A percentile compares a stretch with the other conserved stretches of the same genome.
Conservation (phyloP, 2,113 vertebrate species). For the Chlorodrepanis virens region DNA sequence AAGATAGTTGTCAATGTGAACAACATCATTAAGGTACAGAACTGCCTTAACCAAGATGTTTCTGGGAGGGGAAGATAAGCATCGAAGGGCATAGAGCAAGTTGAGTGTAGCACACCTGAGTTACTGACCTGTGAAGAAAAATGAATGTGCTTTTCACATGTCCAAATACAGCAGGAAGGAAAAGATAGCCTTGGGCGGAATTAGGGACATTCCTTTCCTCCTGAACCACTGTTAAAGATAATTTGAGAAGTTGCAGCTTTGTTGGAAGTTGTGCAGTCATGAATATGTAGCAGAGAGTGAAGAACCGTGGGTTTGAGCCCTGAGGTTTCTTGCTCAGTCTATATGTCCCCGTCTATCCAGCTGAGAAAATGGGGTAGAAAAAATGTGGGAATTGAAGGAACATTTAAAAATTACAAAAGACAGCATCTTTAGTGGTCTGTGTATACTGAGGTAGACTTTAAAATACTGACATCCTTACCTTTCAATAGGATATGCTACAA, state of each 20-base stretch:
- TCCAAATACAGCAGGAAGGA: not conserved
- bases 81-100: not conserved
- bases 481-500: slow-evolving; percentile 88
- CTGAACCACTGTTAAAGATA: not conserved
- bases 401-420: not conserved
- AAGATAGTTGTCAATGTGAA: slow-evolving; percentile 80
- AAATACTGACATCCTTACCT: not conserved
- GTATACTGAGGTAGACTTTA: not conserved
- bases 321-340: not conserved
- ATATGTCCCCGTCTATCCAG: not conserved
- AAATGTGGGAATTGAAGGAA: not conserved
- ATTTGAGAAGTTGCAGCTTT: not conserved
- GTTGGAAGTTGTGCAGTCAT: not conserved
- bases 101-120: not conserved
- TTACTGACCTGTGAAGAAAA: not conserved
- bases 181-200: not conserved
- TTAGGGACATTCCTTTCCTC: not conserved
- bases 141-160: not conserved
- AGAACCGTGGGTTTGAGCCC: not conserved
- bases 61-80: not conserved
- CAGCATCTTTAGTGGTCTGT: not conserved
- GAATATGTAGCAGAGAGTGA: not conserved
- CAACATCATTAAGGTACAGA: slow-evolving; percentile 86
- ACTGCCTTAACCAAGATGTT: not conserved
- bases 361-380: not conserved